Evolutionary conservation across 2,888 invertebrate genomes (phyloP).

Genomic region (Mimas tiliae): DNA sequence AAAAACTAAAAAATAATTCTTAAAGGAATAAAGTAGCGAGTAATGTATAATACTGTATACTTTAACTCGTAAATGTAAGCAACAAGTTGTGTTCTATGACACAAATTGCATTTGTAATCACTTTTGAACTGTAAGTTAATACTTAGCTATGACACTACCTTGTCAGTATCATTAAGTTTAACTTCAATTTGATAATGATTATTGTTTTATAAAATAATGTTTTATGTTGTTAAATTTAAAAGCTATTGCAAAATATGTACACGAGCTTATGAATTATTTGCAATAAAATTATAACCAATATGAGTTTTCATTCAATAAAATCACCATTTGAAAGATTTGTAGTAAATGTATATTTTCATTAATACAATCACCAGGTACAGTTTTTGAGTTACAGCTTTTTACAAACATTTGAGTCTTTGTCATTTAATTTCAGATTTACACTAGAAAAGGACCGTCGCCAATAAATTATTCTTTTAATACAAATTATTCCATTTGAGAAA

Average conservation of each 20-base stretch:
- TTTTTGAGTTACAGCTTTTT: slow-evolving; percentile 78
- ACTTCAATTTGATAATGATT: slow-evolving; percentile 27
- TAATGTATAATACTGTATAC: neutral
- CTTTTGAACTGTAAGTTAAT: slow-evolving; percentile 2
- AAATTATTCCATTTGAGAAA: slow-evolving; percentile 56
- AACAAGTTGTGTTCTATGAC: slow-evolving; percentile 1
- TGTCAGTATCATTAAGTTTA: slow-evolving; percentile 9
- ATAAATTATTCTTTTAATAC: slow-evolving; percentile 49
- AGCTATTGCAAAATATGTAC: slow-evolving; percentile 57
- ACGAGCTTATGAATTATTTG: slow-evolving; percentile 71
- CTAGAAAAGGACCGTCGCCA: slow-evolving; percentile 60
- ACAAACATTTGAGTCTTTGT: slow-evolving; percentile 72
- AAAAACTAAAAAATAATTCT: slow-evolving; percentile 13
- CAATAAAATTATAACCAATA: slow-evolving; percentile 61
- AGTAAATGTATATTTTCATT: slow-evolving; percentile 83
- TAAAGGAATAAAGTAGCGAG: slow-evolving; percentile 1
- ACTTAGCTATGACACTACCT: slow-evolving; percentile 11
- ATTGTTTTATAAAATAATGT: slow-evolving; percentile 50
- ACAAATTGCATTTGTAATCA: slow-evolving; percentile 18
- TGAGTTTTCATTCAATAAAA: slow-evolving; percentile 47
- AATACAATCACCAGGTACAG: slow-evolving; percentile 84
- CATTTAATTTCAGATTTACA: slow-evolving; percentile 63
- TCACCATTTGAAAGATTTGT: slow-evolving; percentile 77
- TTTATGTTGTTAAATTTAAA: slow-evolving; percentile 53
- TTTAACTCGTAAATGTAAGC: slow-evolving; percentile 4